phyloP scores from a whole-genome alignment of 2,113 vertebrate species.

The Istiophorus platypterus region DNA sequence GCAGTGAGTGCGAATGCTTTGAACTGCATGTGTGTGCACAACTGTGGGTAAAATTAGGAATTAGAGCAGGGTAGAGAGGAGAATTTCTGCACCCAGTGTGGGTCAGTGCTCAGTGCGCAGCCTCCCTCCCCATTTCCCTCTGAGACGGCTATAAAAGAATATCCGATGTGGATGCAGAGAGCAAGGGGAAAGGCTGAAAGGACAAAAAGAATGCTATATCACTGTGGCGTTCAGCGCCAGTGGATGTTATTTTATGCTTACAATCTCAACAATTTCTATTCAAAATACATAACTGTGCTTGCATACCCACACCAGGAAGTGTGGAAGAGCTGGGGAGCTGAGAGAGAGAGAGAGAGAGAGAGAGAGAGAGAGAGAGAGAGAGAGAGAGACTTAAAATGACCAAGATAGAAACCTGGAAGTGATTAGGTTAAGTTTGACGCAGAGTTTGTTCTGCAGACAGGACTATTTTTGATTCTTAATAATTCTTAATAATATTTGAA shows the following conservation, averaged over 20 bases:
- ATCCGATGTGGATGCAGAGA: conserved; percentile 76
- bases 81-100: conserved; percentile 58
- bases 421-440: conserved; percentile 19
- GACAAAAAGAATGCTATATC: conserved; percentile 83
- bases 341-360: too few species aligned
- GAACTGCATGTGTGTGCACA: conserved; percentile 31
- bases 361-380: background rate
- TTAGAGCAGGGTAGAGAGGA: conserved; percentile 60
- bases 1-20: conserved; percentile 10
- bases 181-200: conserved; percentile 60
- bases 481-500: too few species aligned
- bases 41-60: conserved; percentile 70
- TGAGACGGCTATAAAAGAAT: conserved; percentile 79
- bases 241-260: conserved; percentile 70
- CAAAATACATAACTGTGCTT: conserved; percentile 53
- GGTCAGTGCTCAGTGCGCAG: conserved; percentile 70
- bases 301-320: conserved; percentile 4
- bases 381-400: conserved; percentile 11
- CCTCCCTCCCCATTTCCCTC: conserved; percentile 68
- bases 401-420: background rate
- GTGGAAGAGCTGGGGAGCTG: background rate
- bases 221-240: conserved; percentile 65
- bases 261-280: conserved; percentile 46
- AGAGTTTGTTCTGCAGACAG: conserved; percentile 13
- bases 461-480: conserved; percentile 20